phyloP scores from a whole-genome alignment of 2,888 invertebrate genomes.

The Aphidoletes aphidimyza region DNA sequence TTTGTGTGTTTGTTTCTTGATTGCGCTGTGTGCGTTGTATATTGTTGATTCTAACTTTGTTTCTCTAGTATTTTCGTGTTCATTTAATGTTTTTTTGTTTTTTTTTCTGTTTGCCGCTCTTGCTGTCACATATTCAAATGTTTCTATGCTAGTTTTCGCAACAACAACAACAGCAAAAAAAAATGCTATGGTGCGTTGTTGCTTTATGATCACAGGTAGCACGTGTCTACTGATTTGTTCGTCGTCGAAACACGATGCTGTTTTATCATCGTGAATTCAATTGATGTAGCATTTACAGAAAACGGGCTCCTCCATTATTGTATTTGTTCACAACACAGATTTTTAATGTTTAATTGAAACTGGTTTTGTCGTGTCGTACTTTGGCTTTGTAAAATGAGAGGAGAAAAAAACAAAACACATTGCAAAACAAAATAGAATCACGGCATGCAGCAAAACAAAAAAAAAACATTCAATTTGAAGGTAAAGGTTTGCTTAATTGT shows the following conservation, averaged over 20 bases:
- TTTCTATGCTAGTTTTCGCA: too few relatives aligned
- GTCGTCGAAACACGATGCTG: neutral
- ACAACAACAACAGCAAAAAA: too few relatives aligned
- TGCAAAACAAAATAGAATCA: too few relatives aligned
- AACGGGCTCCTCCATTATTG: constrained; percentile 17
- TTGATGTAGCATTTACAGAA: neutral
- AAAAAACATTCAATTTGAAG: constrained; percentile 52
- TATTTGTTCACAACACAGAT: constrained; percentile 15
- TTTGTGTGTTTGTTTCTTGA: neutral
- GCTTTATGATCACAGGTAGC: neutral
- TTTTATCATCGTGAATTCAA: constrained; percentile 48
- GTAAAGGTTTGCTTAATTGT: constrained; percentile 50
- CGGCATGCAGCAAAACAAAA: too few relatives aligned
- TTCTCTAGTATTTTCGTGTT: neutral
- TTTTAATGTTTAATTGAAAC: constrained; percentile 50
- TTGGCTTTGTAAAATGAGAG: neutral
- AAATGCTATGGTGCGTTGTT: too few relatives aligned
- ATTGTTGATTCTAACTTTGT: neutral
- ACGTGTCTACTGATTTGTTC: neutral
- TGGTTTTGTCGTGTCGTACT: constrained; percentile 34
- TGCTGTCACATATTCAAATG: neutral
- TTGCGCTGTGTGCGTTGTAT: neutral
- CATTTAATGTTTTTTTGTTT: neutral
- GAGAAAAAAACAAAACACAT: neutral
- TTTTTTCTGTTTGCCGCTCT: neutral